Evolutionary conservation across 1,140 invertebrate genomes (phyloP).

Genomic region (Dinothrombium tinctorium): DNA sequence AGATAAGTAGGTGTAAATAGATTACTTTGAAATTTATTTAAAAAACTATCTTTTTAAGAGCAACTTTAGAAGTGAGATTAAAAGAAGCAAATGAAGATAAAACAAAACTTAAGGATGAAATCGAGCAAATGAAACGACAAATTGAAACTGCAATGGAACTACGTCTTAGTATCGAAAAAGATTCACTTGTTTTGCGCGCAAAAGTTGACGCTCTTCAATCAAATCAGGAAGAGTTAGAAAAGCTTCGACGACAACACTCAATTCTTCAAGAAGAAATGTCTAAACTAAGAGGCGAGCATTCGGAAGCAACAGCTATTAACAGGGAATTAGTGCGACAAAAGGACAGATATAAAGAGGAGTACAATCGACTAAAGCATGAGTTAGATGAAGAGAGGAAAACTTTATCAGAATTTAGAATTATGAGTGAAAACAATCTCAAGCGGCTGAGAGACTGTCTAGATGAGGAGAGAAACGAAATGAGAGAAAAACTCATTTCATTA

Average conservation of each 20-base stretch:
- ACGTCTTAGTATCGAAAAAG: conserved; percentile 4
- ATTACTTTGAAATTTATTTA: background rate
- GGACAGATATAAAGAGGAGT: conserved; percentile 1
- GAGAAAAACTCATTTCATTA: background rate
- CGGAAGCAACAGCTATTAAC: background rate
- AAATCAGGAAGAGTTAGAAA: conserved; percentile 5
- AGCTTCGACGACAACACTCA: conserved; percentile 3
- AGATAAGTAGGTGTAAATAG: background rate
- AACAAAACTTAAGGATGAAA: background rate
- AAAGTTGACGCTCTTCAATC: conserved; percentile 6
- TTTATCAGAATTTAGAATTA: background rate
- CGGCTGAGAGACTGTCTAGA: conserved; percentile 1
- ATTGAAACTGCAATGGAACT: background rate
- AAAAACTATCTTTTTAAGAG: background rate
- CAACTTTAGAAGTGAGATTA: conserved; percentile 1
- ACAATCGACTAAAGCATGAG: background rate
- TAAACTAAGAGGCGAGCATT: background rate
- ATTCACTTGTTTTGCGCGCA: conserved; percentile 4
- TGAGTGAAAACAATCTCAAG: conserved; percentile 1
- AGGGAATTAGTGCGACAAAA: conserved; percentile 7
- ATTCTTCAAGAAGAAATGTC: conserved; percentile 5
- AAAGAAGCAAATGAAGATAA: background rate
- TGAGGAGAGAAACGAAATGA: conserved; percentile 8
- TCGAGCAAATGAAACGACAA: background rate
- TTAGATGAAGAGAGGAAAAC: conserved; percentile 7